Base-by-base conservation (phyloP, 1,140 invertebrate species). In the Maconellicoccus hirsutus region DNA sequence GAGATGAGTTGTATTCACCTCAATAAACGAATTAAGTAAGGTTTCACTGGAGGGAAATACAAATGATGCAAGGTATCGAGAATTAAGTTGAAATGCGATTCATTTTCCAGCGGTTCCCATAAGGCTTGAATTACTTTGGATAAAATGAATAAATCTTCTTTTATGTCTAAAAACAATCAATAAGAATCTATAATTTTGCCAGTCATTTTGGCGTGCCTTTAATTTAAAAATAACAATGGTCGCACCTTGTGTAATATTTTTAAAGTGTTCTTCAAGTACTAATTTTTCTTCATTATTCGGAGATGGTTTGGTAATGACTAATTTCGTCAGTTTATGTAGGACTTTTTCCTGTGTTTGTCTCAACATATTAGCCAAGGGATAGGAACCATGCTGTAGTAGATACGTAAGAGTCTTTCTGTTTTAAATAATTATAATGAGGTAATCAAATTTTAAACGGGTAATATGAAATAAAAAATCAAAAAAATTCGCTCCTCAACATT, bases 121-220 rank as follows among this genome's bases (percentile, higher is more conserved):
- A 66, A 66, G 3, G 61, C 61, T 26, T 66, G 61, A 4, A 66
- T 66, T 26, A 66, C 61, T 23, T 10, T 66, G 6, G 16, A 16
- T 66, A 66, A 66, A 8, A 66, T 66, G 25, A 22, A 66, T 26
- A 66, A 66, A 66, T 66, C 61, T 23, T 66, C 61, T 16, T 66
- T 66, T 4, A 26, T 66, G 19, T 66, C 61, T 66, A 16, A 4
- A 26, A 66, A 66, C 22, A 23, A 16, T 22, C 14, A 52, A 52
- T 16, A 52, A n/a, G n/a, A n/a, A n/a, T n/a, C n/a, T n/a, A n/a
- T n/a, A n/a, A n/a, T n/a, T n/a, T n/a, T n/a, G n/a, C n/a, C n/a
- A n/a, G n/a, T n/a, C n/a, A n/a, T n/a, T n/a, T n/a, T n/a, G n/a
- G n/a, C n/a, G n/a, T n/a, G n/a, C n/a, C n/a, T n/a, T n/a, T n/a